phyloP scores from a whole-genome alignment of 2,888 invertebrate species.

The Eilema caniola region DNA sequence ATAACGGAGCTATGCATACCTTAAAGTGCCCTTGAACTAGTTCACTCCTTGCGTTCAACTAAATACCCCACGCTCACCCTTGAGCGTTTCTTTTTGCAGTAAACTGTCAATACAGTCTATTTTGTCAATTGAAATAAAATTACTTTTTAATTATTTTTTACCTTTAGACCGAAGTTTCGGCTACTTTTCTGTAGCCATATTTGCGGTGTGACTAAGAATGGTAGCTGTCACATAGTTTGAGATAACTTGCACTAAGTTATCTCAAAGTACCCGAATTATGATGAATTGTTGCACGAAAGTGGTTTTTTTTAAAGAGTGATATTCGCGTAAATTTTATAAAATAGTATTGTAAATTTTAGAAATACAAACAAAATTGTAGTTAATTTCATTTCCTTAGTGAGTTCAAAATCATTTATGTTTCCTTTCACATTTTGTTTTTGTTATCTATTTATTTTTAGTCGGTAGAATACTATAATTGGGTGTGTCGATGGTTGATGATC shows the following conservation, averaged over 20 bases:
- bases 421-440: not conserved
- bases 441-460: not conserved
- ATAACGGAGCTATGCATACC: slow-evolving; percentile 10
- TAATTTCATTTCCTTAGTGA: not conserved
- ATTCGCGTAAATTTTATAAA: too few relatives aligned
- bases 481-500: not conserved
- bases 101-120: too few relatives aligned
- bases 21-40: slow-evolving; percentile 45
- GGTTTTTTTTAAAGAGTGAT: too few relatives aligned
- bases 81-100: not conserved
- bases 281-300: too few relatives aligned
- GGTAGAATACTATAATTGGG: not conserved
- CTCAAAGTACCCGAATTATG: too few relatives aligned
- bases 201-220: too few relatives aligned
- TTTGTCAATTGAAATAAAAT: too few relatives aligned
- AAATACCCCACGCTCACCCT: slow-evolving; percentile 26
- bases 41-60: slow-evolving; percentile 27
- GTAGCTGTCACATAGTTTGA: too few relatives aligned
- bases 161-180: too few relatives aligned
- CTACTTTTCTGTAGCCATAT: too few relatives aligned
- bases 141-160: too few relatives aligned
- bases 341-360: not conserved
- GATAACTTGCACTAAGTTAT: too few relatives aligned
- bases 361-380: slow-evolving; percentile 1
- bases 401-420: not conserved